A percentile compares a stretch with the other conserved stretches of the same genome.
Conservation (phyloP, 2,888 invertebrate species). For the Eudemis profundana region DNA sequence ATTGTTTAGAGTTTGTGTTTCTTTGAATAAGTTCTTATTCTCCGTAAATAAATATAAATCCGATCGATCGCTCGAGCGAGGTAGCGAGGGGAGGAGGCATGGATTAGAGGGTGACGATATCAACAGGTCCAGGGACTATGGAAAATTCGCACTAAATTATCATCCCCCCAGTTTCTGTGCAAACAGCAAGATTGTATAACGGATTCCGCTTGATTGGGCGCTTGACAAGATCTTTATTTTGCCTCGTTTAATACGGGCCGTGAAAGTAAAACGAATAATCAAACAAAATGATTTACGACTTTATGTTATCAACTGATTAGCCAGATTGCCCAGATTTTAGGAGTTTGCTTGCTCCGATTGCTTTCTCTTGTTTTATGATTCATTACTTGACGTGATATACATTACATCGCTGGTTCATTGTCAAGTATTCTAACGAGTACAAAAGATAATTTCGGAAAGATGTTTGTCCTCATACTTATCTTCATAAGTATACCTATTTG, state of each 20-base stretch:
- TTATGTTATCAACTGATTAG: conserved; percentile 2
- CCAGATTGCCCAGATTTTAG: conserved; percentile 1
- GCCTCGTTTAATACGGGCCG: neutral
- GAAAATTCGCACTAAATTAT: conserved; percentile 32
- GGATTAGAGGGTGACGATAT: conserved; percentile 19
- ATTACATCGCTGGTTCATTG: neutral
- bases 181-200: conserved; percentile 39
- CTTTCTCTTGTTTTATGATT: conserved; percentile 2
- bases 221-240: neutral
- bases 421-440: too few relatives aligned
- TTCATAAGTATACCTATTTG: too few relatives aligned
- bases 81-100: neutral
- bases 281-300: conserved; percentile 1
- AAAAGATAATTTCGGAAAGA: too few relatives aligned
- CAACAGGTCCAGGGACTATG: conserved; percentile 38
- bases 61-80: conserved; percentile 26
- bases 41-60: conserved; percentile 15
- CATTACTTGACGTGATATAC: neutral
- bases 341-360: conserved; percentile 17
- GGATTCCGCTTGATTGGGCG: conserved; percentile 28
- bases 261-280: conserved; percentile 16
- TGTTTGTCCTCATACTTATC: too few relatives aligned
- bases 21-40: conserved; percentile 6
- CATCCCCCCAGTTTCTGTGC: conserved; percentile 25
- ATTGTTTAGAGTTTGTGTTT: too few relatives aligned